A percentile compares a stretch with the other conserved stretches of the same genome.
Conservation (phyloP, 2,797 vertebrate genomes). For the Pseudocheirus occidentalis region DNA sequence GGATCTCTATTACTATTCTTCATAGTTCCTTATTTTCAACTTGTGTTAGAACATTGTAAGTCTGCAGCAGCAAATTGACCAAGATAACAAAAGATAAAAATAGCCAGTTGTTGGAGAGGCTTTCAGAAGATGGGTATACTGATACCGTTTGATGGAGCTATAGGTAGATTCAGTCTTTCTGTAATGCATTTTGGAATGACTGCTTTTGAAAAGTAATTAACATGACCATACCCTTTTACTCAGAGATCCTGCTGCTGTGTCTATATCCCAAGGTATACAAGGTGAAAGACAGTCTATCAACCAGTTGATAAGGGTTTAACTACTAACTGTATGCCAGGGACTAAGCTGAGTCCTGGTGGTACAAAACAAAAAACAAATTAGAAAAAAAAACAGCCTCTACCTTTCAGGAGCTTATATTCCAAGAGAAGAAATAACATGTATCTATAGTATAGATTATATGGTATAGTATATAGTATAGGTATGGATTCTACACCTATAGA, state of each 20-base stretch:
- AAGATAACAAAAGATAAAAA: not conserved
- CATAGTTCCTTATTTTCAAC: conserved; percentile 68
- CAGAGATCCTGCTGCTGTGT: not conserved
- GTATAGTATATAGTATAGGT: too few relatives aligned
- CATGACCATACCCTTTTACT: not conserved
- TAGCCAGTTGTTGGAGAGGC: not conserved
- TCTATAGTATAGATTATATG: not conserved
- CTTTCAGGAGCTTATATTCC: not conserved
- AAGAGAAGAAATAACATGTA: not conserved
- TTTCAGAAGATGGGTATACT: not conserved
- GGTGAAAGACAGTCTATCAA: not conserved
- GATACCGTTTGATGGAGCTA: not conserved
- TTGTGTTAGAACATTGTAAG: conserved; percentile 67
- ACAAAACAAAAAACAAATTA: not conserved
- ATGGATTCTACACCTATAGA: not conserved
- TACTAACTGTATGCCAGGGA: not conserved
- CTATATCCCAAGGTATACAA: not conserved
- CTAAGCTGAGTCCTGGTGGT: not conserved
- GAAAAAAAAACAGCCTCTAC: not conserved
- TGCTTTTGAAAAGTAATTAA: not conserved
- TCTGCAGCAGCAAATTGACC: not conserved
- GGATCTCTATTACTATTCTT: conserved; percentile 46
- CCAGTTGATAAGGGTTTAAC: not conserved
- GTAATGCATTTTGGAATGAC: not conserved
- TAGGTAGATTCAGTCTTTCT: not conserved